A percentile compares a stretch with the other conserved stretches of the same genome.
Conservation (phyloP, 2,797 vertebrate genomes). For the Macropodus opercularis region DNA sequence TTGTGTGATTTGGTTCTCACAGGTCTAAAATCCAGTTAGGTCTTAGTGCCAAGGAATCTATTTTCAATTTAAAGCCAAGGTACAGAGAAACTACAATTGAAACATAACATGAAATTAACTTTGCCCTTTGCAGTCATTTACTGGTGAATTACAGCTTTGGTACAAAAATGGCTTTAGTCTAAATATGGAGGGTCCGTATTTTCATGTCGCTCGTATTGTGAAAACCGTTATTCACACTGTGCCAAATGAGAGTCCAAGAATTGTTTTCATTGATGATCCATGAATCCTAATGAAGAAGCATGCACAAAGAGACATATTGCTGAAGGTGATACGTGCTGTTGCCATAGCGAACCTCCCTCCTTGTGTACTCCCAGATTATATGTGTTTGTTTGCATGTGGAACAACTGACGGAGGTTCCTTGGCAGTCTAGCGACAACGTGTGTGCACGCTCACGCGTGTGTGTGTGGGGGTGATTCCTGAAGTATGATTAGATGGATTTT, state of each 20-base stretch:
- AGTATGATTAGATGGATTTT: conserved; percentile 83
- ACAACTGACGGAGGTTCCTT: conserved; percentile 65
- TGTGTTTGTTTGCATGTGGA: conserved; percentile 73
- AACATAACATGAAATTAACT: conserved; percentile 2
- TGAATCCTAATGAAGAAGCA: conserved; percentile 77
- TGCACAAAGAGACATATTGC: conserved; percentile 67
- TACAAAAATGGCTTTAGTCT: conserved; percentile 46
- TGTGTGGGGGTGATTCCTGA: conserved; percentile 59
- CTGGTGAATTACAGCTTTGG: conserved; percentile 33
- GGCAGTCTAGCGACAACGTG: conserved; percentile 41
- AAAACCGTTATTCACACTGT: conserved; percentile 66
- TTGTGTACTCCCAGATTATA: conserved; percentile 69
- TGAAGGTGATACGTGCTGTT: conserved; percentile 73
- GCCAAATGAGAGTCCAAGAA: conserved; percentile 72
- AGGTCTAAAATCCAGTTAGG: conserved; percentile 7
- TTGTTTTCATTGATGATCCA: conserved; percentile 77
- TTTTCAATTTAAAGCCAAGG: conserved; percentile 18
- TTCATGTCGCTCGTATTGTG: conserved; percentile 45
- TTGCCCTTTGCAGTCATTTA: conserved; percentile 30
- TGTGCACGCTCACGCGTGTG: conserved; percentile 26
- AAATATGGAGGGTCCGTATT: conserved; percentile 52
- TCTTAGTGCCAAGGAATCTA: background rate
- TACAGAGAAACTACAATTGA: background rate
- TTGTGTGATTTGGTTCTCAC: background rate
- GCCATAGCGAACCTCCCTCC: conserved; percentile 62